A percentile compares a stretch with the other conserved stretches of the same genome.
These are phyloP conservation scores for Bunonema sp. DNA, from an alignment of 2,888 invertebrate genomes.

Conservation along the genomic window DNA sequence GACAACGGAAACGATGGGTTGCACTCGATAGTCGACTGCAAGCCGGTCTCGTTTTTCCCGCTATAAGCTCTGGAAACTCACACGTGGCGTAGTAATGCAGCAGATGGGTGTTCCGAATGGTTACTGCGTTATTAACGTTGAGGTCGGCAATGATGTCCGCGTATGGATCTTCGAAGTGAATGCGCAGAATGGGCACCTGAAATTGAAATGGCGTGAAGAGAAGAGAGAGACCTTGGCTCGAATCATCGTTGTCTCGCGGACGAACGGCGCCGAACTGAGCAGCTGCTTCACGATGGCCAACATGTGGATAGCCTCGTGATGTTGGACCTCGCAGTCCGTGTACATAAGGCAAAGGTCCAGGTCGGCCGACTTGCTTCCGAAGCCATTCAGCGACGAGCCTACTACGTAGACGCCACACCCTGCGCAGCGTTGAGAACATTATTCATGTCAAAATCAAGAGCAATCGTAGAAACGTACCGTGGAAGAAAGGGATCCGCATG, in stretches of 20 bases:
- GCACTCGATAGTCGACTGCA: conserved; percentile 79
- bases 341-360: conserved; percentile 83
- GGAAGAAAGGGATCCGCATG: too few species aligned
- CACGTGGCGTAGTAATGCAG: conserved; percentile 73
- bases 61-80: too few species aligned
- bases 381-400: conserved; percentile 90
- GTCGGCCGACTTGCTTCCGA: conserved; percentile 80
- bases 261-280: too few species aligned
- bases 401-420: conserved; percentile 63
- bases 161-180: conserved; percentile 33
- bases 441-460: too few species aligned
- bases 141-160: conserved; percentile 74
- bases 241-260: too few species aligned
- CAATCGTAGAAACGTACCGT: too few species aligned
- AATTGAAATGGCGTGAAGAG: too few species aligned
- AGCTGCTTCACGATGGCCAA: too few species aligned
- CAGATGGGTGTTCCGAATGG: conserved; percentile 83
- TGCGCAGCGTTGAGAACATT: too few species aligned
- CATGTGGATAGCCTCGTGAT: too few species aligned
- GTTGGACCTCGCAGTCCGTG: conserved; percentile 58
- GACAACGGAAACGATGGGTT: conserved; percentile 72
- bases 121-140: conserved; percentile 88
- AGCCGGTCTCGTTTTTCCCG: too few species aligned
- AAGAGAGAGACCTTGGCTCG: too few species aligned
- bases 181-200: conserved; percentile 60